Percentiles rank a stretch among this genome's conserved stretches.
Conservation (phyloP, 2,797 vertebrate species). For the Euthynnus affinis region DNA sequence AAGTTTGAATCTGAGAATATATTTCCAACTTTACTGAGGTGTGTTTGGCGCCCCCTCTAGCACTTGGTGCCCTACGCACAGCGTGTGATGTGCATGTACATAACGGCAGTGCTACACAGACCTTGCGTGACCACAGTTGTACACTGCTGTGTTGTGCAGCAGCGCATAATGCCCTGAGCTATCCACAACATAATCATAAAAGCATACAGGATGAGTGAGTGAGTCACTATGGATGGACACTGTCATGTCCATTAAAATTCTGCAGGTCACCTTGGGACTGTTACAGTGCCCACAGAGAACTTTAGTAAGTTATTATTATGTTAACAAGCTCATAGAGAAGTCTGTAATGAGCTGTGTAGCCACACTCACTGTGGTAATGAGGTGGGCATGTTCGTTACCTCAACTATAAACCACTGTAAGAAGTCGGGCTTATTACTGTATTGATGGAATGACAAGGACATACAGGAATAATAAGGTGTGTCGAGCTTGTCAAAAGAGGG, state of each 20-base stretch:
- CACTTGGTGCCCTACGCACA: no score
- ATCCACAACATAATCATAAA: slow-evolving; percentile 40
- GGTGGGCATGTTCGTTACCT: slow-evolving; percentile 45
- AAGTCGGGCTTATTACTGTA: slow-evolving; percentile 34
- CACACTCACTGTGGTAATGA: slow-evolving; percentile 55
- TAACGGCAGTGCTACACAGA: background rate
- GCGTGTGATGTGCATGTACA: no score
- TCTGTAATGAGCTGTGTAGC: slow-evolving; percentile 57
- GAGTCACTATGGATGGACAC: background rate
- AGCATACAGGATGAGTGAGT: slow-evolving; percentile 29
- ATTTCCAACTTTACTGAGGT: no score
- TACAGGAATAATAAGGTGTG: slow-evolving; percentile 24
- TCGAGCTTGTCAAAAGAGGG: slow-evolving; percentile 22
- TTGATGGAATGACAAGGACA: slow-evolving; percentile 29
- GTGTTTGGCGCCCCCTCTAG: no score
- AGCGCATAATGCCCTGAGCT: slow-evolving; percentile 20
- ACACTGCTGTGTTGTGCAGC: slow-evolving; percentile 32
- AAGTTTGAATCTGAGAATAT: no score
- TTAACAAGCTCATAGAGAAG: slow-evolving; percentile 48
- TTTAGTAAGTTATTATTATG: slow-evolving; percentile 28
- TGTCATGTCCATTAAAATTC: slow-evolving; percentile 48
- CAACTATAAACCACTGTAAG: slow-evolving; percentile 37
- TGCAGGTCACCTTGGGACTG: slow-evolving; percentile 50
- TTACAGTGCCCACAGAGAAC: slow-evolving; percentile 26
- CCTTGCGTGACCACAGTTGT: slow-evolving; percentile 34